Base-by-base conservation (phyloP, 2,888 invertebrate genomes). In the Phyllotreta striolata region DNA sequence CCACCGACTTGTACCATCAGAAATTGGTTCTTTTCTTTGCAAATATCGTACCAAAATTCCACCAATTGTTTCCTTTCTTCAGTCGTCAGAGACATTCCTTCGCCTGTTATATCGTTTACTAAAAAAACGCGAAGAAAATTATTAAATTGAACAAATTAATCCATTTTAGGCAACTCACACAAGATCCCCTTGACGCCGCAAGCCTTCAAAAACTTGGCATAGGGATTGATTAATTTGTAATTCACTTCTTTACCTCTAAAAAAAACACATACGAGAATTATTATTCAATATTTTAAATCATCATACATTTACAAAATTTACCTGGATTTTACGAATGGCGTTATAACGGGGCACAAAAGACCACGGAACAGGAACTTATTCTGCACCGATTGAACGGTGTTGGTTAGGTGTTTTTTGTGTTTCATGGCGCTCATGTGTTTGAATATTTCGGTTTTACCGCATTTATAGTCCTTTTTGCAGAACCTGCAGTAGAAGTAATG, bases 31-130 rank as follows among this genome's bases (percentile, higher is more conserved):
- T 83, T 81, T 10, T 82, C 80, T 69, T 83, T 84, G 0, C 87
- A 88, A 10, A 82, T 85, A 34, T 79, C 77, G 35, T 84, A 77
- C 91, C 91, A 92, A 46, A 86, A 85, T 75, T 89, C 88, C 0
- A 89, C 82, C 0, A 89, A 78, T 5, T 76, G 72, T 80, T 91
- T 91, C 55, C 93, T 84, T 78, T 94, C 93, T 0, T 80, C 78
- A 0, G 89, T 79, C 41, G 84, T 88, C 77, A 92, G 79, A 0
- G 86, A 87, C 73, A 87, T 85, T 0, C 91, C 91, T 80, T 94
- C 93, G 0, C 93, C 93, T 13, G 87, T 87, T 0, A 92, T 91
- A 37, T 93, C 93, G 79, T 91, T 91, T 7, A 93, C 92, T 92
- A 73, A 74, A 71, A 70, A 54, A 51, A 43, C 37, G 61, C 6